Evolutionary conservation across 2,797 vertebrate genomes (phyloP), one percentile per base, ranked within the genome.

Genomic region (Spinus pinus): DNA sequence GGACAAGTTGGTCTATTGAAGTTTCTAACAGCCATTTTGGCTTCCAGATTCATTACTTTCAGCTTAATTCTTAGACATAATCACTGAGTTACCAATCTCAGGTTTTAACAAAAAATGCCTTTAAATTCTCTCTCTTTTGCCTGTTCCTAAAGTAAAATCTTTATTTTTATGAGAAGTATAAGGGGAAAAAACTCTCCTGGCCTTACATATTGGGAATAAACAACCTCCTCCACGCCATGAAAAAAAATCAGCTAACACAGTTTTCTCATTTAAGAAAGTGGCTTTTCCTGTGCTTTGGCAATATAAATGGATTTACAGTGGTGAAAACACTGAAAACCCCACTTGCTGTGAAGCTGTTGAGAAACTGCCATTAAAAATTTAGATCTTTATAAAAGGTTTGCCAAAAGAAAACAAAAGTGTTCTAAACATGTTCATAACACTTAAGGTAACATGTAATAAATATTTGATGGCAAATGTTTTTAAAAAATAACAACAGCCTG

Each of bases 291-390:
- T 47, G 62, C 58, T 81, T 79, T 51, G 86, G 80, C 62, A 90
- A 90, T 53, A 56, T 16, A 72, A 84, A 56, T 28, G 37, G 31
- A 58, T 81, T 91, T 71, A 83, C 22, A 47, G 25, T 39, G 6
- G 31, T 71, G 42, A 49, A 85, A 91, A 89, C 75, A 83, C 60
- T 27, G 42, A 70, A 87, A 94, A 91, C 42, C 81, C 73, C 78
- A 92, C 64, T 73, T 53, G 71, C 64, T 92, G 46, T 39, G 65
- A 87, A 53, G 41, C 21, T 70, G 60, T 14, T 87, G 56, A 79
- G 72, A 95, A 81, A 75, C 3, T 47, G 50, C 41, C 60, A 80
- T 96, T 78, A 92, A 95, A 93, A 77, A 91, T 84, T 72, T 46
- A 96, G 24, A 46, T 27, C 49, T 73, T 70, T 70, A 66, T 56